phyloP scores from a whole-genome alignment of 23 tunicate genomes.

The Styela clava region DNA sequence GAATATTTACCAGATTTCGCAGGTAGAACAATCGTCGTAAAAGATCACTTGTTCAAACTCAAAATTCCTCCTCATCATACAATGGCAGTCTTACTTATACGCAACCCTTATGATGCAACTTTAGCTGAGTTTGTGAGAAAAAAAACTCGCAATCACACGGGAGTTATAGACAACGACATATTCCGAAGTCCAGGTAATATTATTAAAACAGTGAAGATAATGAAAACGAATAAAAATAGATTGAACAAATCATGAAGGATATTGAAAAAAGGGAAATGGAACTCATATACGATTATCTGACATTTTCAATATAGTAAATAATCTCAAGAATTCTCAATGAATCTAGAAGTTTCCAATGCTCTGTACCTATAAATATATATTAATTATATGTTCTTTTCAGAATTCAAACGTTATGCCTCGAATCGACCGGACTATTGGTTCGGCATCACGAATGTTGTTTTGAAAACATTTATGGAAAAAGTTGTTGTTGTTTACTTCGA shows the following conservation, averaged over 20 bases:
- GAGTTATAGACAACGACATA: neutral
- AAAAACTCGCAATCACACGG: neutral
- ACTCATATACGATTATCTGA: no score
- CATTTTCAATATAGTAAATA: no score
- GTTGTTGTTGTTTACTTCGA: conserved; percentile 17
- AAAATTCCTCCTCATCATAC: neutral
- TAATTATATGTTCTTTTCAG: neutral
- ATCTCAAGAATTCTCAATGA: no score
- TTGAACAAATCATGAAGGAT: no score
- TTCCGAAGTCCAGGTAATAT: neutral
- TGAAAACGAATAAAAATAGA: no score
- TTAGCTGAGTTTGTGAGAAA: conserved; percentile 36
- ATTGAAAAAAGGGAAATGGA: no score
- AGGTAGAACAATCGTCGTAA: conserved; percentile 35
- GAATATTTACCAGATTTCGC: conserved; percentile 7
- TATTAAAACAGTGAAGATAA: no score
- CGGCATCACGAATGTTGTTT: neutral
- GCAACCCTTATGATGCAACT: conserved; percentile 59
- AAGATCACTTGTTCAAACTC: conserved; percentile 32
- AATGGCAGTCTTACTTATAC: conserved; percentile 36
- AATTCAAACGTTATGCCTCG: neutral
- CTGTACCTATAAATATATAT: no score
- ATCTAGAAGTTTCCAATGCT: no score
- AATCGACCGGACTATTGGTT: neutral
- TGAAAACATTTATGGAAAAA: neutral